Evolutionary conservation across 2,113 vertebrate species (phyloP).

Genomic region (Eptatretus burgeri): DNA sequence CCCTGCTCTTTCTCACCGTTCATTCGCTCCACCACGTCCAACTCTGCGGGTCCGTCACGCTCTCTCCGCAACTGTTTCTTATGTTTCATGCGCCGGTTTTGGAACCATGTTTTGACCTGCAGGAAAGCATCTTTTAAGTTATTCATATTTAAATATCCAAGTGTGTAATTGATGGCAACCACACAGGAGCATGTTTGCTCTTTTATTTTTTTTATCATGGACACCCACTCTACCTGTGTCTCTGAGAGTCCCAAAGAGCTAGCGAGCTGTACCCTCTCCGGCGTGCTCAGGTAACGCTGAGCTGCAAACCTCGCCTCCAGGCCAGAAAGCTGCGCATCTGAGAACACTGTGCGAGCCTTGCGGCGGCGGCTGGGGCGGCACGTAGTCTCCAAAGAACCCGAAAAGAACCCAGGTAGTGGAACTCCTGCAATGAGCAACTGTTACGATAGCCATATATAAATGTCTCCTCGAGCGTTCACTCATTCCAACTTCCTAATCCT

Average conservation of each 20-base stretch:
- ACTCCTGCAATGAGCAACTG: neutral
- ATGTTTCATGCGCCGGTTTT: conserved; percentile 53
- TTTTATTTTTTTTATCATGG: too few relatives aligned
- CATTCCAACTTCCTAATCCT: too few relatives aligned
- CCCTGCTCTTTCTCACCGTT: too few relatives aligned
- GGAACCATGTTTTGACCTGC: conserved; percentile 51
- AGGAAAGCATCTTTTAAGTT: conserved; percentile 21
- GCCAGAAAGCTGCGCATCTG: conserved; percentile 79
- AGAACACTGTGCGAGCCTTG: conserved; percentile 84
- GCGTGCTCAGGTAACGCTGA: conserved; percentile 76
- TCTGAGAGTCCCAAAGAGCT: conserved; percentile 86
- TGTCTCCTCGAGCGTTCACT: too few relatives aligned
- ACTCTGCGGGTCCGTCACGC: conserved; percentile 9
- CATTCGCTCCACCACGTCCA: too few relatives aligned
- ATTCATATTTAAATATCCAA: too few relatives aligned
- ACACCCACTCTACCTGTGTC: conserved; percentile 76
- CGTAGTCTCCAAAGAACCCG: neutral
- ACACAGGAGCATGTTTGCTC: too few relatives aligned
- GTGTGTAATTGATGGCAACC: too few relatives aligned
- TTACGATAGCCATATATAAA: too few relatives aligned
- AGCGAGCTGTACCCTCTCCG: conserved; percentile 75
- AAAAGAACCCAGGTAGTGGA: conserved; percentile 1
- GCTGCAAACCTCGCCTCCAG: conserved; percentile 89
- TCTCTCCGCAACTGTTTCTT: conserved; percentile 34
- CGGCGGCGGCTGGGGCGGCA: conserved; percentile 41